Conservation (phyloP, 2,888 invertebrate species). For the Galeruca laticollis region DNA sequence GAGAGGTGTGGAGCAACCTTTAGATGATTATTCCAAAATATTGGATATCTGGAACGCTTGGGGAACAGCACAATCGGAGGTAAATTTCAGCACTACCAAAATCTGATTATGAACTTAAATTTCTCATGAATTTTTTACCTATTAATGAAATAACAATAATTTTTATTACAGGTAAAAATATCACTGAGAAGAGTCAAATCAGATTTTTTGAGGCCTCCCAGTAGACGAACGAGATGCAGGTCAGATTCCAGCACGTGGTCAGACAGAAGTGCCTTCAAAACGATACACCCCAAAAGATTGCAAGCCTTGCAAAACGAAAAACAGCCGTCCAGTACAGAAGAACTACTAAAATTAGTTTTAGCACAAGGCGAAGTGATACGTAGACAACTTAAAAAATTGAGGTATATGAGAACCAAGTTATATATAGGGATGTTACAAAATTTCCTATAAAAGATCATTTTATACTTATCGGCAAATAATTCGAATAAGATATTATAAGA, state of each 20-base stretch:
- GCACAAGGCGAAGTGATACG: conserved; percentile 73
- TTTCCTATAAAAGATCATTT: too few relatives aligned
- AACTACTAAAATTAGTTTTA: conserved; percentile 70
- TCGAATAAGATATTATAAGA: too few relatives aligned
- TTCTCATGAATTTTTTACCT: background rate
- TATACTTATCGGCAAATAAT: too few relatives aligned
- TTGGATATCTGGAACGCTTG: conserved; percentile 85
- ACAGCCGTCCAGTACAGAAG: conserved; percentile 67
- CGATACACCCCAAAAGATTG: conserved; percentile 66
- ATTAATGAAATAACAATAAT: background rate
- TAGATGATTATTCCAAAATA: conserved; percentile 79
- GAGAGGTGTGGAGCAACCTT: conserved; percentile 81
- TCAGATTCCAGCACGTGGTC: conserved; percentile 64
- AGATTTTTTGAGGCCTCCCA: conserved; percentile 58
- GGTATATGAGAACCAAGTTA: conserved; percentile 53
- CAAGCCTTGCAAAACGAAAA: conserved; percentile 64
- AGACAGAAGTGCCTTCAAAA: conserved; percentile 63
- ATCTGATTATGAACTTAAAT: background rate
- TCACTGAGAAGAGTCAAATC: conserved; percentile 64
- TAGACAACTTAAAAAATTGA: conserved; percentile 65
- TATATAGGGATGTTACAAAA: too few relatives aligned
- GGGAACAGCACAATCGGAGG: conserved; percentile 79
- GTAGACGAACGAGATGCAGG: conserved; percentile 60
- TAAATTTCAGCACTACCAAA: too few relatives aligned
- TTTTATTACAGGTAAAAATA: conserved; percentile 62